phyloP scores from a whole-genome alignment of 2,113 vertebrate species.

The Nesoenas mayeri region DNA sequence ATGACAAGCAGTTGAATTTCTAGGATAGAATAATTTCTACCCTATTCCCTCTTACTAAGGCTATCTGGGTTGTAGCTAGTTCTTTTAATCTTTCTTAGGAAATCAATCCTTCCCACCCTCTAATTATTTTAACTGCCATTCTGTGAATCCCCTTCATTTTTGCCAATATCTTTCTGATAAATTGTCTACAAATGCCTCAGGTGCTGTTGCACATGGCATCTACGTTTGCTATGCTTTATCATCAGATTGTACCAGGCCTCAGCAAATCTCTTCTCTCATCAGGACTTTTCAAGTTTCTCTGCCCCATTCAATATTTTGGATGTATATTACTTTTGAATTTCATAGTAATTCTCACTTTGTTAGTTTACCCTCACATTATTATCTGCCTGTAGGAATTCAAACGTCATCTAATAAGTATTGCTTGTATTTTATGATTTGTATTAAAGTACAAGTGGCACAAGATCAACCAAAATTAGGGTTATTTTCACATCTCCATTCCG shows the following conservation, averaged over 20 bases:
- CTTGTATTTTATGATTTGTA: background rate
- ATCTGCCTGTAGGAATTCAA: background rate
- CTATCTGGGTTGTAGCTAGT: background rate
- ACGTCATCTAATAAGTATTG: background rate
- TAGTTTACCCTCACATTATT: background rate
- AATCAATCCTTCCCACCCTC: background rate
- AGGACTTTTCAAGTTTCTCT: background rate
- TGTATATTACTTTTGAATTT: background rate
- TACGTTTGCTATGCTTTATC: background rate
- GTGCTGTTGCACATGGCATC: background rate
- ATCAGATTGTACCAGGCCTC: background rate
- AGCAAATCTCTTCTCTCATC: background rate
- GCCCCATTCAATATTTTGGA: background rate
- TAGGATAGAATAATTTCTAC: no score
- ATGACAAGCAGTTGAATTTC: background rate
- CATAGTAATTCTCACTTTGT: background rate
- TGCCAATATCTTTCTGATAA: background rate
- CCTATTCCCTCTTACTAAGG: background rate
- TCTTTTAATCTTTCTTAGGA: background rate
- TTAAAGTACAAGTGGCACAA: background rate
- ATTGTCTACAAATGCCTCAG: background rate
- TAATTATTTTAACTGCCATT: background rate
- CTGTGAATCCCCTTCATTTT: background rate
- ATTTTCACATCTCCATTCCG: background rate
- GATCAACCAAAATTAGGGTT: background rate